These are phyloP conservation scores for Syrphus vitripennis DNA, from an alignment of 2,888 invertebrate genomes.

Conservation along the genomic window DNA sequence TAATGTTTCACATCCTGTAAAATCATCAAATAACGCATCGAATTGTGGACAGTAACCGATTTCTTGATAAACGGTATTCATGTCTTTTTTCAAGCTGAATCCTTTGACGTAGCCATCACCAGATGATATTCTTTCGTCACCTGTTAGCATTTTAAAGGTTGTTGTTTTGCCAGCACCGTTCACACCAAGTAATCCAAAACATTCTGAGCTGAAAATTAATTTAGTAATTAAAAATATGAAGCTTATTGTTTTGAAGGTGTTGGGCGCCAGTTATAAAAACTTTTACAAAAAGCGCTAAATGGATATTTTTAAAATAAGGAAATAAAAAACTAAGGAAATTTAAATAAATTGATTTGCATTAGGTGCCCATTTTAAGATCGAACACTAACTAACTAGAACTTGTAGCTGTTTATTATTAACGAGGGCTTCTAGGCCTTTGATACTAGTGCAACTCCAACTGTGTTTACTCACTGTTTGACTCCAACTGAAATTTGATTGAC, in stretches of 20 bases:
- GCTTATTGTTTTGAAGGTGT: not conserved
- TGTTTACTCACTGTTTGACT: conserved; percentile 78
- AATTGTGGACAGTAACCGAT: conserved; percentile 90
- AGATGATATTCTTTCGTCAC: conserved; percentile 87
- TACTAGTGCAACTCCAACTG: no score
- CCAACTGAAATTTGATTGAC: conserved; percentile 88
- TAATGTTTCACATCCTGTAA: conserved; percentile 87
- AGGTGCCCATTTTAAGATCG: no score
- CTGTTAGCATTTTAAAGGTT: conserved; percentile 95
- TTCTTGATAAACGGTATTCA: conserved; percentile 84
- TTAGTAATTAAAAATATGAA: not conserved
- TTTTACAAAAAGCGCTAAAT: no score
- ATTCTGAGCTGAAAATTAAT: conserved; percentile 40
- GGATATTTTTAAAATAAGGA: no score
- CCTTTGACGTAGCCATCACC: conserved; percentile 88
- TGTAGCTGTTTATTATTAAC: no score
- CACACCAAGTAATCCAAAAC: conserved; percentile 87
- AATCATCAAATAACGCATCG: conserved; percentile 87
- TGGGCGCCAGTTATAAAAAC: not conserved
- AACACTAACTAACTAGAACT: no score
- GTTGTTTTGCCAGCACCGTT: conserved; percentile 95
- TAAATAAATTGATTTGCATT: not conserved
- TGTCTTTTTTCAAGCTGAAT: conserved; percentile 82
- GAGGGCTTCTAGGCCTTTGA: no score
- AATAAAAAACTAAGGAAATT: no score